These are phyloP conservation scores for Watsonalla cultraria DNA, from an alignment of 2,888 invertebrate species.

Conservation along the genomic window DNA sequence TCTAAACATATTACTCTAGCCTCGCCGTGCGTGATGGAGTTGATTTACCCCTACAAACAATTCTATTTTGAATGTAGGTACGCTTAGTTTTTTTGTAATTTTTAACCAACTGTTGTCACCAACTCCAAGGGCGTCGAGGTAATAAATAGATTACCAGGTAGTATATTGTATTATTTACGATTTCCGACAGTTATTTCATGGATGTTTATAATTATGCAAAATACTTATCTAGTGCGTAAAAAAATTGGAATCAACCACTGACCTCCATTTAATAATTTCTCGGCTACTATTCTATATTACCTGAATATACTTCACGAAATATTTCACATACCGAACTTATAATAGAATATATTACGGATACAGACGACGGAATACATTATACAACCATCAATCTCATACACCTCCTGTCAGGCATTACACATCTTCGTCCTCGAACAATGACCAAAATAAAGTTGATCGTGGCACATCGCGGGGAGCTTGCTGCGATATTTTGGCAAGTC, in stretches of 20 bases:
- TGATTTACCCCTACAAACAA: neutral
- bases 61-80: neutral
- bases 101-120: neutral
- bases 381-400: slow-evolving; percentile 16
- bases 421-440: slow-evolving; percentile 53
- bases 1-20: neutral
- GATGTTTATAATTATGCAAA: no score
- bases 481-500: slow-evolving; percentile 74
- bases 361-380: neutral
- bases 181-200: no score
- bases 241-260: no score
- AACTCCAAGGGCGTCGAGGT: neutral
- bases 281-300: no score
- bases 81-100: neutral
- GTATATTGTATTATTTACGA: neutral
- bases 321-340: no score
- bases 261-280: no score
- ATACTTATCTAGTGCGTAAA: no score
- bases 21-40: neutral
- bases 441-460: slow-evolving; percentile 72
- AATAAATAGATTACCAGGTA: neutral
- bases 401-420: slow-evolving; percentile 17
- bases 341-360: no score
- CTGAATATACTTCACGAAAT: no score
- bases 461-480: slow-evolving; percentile 49